These are phyloP conservation scores for Eledona agricola DNA, from an alignment of 2,888 invertebrate species.

Conservation along the genomic window DNA sequence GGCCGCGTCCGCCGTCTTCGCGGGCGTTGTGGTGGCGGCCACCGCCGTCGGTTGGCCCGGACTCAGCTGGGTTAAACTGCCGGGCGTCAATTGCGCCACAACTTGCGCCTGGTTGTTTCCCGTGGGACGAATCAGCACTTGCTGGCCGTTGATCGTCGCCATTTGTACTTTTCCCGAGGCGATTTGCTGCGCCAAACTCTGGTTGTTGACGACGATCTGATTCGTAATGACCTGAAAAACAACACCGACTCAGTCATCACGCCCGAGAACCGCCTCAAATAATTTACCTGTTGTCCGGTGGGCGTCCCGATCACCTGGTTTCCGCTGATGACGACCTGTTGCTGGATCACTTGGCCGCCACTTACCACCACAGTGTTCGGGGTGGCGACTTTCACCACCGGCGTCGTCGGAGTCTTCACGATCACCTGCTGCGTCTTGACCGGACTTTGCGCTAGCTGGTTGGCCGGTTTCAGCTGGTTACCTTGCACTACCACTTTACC, in stretches of 20 bases:
- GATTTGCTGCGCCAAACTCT: conserved; percentile 80
- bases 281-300: conserved; percentile 62
- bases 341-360: conserved; percentile 59
- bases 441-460: conserved; percentile 47
- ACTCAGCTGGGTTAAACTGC: conserved; percentile 50
- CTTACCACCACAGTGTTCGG: conserved; percentile 59
- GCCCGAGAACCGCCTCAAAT: not conserved
- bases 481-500: conserved; percentile 53
- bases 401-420: conserved; percentile 55
- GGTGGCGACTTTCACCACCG: conserved; percentile 58
- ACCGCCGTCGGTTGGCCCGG: conserved; percentile 45
- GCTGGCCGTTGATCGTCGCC: conserved; percentile 85
- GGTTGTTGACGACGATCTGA: conserved; percentile 82
- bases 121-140: conserved; percentile 81
- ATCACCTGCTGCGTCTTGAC: conserved; percentile 56
- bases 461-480: conserved; percentile 32
- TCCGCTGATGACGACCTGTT: conserved; percentile 57
- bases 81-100: conserved; percentile 72
- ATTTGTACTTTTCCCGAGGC: conserved; percentile 85
- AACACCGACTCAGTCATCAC: too few relatives aligned
- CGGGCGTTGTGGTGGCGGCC: too few relatives aligned
- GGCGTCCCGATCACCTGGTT: conserved; percentile 59
- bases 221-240: conserved; percentile 63
- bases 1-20: not conserved
- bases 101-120: conserved; percentile 83